A percentile compares a stretch with the other conserved stretches of the same genome.
Evolutionary conservation across 2,888 invertebrate species (phyloP).

Genomic region (Andrena praecox): DNA sequence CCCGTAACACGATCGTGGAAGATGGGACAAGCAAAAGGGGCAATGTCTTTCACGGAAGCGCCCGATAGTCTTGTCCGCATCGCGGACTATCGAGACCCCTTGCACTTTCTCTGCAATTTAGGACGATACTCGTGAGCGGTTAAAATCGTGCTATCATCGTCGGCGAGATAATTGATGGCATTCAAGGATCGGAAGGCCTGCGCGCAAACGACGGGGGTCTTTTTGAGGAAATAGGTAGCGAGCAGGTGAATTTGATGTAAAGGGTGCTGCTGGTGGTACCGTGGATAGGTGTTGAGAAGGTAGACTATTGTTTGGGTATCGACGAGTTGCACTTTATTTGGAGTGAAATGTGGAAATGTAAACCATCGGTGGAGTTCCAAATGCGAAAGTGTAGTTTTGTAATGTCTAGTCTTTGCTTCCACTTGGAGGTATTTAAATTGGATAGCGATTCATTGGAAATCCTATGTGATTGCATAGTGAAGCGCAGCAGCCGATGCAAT

Average conservation of each 20-base stretch:
- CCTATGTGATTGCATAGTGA: background rate
- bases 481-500: background rate
- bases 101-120: conserved; percentile 45
- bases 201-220: background rate
- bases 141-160: conserved; percentile 11
- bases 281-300: too few relatives aligned
- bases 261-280: background rate
- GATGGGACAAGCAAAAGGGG: conserved; percentile 39
- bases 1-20: conserved; percentile 57
- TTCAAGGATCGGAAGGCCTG: background rate
- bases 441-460: background rate
- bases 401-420: background rate
- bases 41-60: conserved; percentile 49
- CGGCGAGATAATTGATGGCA: background rate
- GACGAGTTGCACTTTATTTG: background rate
- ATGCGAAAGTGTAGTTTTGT: background rate
- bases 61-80: background rate
- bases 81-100: conserved; percentile 9
- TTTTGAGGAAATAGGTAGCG: too few relatives aligned
- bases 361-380: background rate
- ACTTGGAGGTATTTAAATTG: background rate
- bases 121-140: conserved; percentile 6
- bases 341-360: background rate
- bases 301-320: background rate
- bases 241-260: too few relatives aligned